Base-by-base conservation (phyloP, 1,140 invertebrate species). In the Drosophila sturtevanti region DNA sequence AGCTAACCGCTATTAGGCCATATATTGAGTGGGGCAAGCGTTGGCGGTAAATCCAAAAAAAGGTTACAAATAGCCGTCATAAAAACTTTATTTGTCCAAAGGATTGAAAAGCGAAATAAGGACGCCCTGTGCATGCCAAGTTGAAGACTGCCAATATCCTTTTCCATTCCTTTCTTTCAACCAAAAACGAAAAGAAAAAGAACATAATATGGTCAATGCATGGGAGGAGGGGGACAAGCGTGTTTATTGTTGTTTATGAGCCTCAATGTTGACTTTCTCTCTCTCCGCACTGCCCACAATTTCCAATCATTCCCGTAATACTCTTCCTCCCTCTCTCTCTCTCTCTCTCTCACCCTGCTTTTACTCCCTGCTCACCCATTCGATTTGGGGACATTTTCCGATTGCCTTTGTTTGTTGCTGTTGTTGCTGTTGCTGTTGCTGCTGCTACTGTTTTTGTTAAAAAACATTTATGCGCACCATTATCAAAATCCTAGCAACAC, bases 11-110 rank as follows among this genome's bases (percentile, higher is more conserved):
- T 82, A 87, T 87, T 87, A 87, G 79, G 79, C 72, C 72, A 76
- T 68, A 76, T 68, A 86, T 68, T 64, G 55, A 68, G 72, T 63
- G 54, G 48, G 60, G 31, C 35, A 58, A 60, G 18, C 5, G 37
- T 54, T 16, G 54, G 44, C 54, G 56, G 63, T 2, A 89, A 79
- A 84, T 84, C 72, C 72, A 73, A 89, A 89, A 89, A 89, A 89
- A 89, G 84, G 84, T 80, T 89, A 89, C 84, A 89, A 89, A 89
- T 89, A 89, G 85, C 84, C 67, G 63, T 77, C 85, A 89, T 89
- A 89, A 89, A 89, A 89, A 89, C 66, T 89, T 89, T 89, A 89
- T 89, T 89, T 87, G 85, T 76, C 67, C 76, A 87, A 87, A 84
- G 82, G 82, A 87, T 89, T 87, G 84, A 89, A 89, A 89, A 79